phyloP scores from a whole-genome alignment of 2,797 vertebrate species.

The Sibirionetta formosa region DNA sequence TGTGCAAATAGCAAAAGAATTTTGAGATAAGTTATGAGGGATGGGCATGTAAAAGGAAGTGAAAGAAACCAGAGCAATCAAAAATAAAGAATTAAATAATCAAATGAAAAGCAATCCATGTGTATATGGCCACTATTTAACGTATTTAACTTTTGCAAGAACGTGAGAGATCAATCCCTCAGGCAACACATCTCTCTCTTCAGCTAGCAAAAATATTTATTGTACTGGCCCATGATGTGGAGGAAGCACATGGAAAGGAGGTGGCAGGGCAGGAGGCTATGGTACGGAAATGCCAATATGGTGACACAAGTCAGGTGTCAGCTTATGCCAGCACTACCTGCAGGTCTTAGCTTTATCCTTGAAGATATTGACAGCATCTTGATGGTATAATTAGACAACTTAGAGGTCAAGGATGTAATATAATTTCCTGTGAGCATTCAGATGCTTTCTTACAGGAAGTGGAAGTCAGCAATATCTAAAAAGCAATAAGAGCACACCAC shows the following conservation, averaged over 20 bases:
- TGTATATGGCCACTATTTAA: not conserved
- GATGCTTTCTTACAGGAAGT: not conserved
- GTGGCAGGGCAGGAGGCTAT: not conserved
- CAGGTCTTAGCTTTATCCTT: not conserved
- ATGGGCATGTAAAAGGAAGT: not conserved
- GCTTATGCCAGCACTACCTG: not conserved
- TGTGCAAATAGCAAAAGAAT: not conserved
- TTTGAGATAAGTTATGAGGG: not conserved
- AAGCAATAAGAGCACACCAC: not conserved
- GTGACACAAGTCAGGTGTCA: not conserved
- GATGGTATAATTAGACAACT: not conserved
- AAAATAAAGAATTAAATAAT: not conserved
- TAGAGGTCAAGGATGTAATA: not conserved
- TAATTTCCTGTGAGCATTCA: not conserved
- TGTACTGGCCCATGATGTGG: not conserved
- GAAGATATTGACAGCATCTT: not conserved
- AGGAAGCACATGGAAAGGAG: not conserved
- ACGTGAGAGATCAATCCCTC: not conserved
- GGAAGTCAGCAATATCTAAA: not conserved
- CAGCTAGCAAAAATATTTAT: not conserved
- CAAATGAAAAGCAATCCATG: not conserved
- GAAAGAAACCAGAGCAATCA: not conserved
- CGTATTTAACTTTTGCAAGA: not conserved
- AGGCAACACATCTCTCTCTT: not conserved
- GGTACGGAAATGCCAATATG: fast-evolving